Evolutionary conservation across 2,113 vertebrate genomes (phyloP), one percentile per base, ranked within the genome.

Genomic region (Urocynchramus pylzowi): DNA sequence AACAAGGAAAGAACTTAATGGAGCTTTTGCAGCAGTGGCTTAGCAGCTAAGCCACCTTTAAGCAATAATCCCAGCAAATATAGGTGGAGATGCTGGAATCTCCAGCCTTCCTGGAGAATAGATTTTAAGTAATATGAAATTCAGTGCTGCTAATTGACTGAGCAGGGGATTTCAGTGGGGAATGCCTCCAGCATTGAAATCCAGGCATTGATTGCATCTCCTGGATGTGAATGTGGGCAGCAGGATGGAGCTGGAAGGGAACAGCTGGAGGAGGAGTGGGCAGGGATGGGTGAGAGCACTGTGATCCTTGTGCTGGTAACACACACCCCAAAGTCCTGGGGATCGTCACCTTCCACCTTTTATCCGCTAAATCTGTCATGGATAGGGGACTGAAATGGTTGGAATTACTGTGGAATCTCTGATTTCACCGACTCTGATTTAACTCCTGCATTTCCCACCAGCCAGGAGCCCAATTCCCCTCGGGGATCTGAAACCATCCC

Each of bases 41-140:
- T 93, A 94, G 75, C 50, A 96, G 92, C 95, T 96, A 97, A 94
- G 80, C 93, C 95, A 97, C 92, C 97, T 98, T 96, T 84, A 74
- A 91, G 87, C 90, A 95, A 83, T 93, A 94, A 97, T 94, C 77
- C 84, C 81, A 60, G 87, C 73, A 96, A 95, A 93, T 64, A 94
- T 1, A 90, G 89, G 75, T 54, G 84, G 87, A 95, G 90, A 86
- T 90, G 87, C 81, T 47, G 93, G 92, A 70, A 56, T 64, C 94
- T 78, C 67, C 93, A 85, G 73, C 92, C 77, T 91, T 95, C 60
- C 27, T 89, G 92, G 82, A 96, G 50, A 50, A 31, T n/a, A 57
- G 76, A 57, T 45, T 35, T 84, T 41, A 78, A 84, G 64, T 79
- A 73, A 81, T 26, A 69, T 8, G 49, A 91, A 95, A 89, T 85